Conservation (phyloP, 2,113 vertebrate species). For the Cinclus cinclus region DNA sequence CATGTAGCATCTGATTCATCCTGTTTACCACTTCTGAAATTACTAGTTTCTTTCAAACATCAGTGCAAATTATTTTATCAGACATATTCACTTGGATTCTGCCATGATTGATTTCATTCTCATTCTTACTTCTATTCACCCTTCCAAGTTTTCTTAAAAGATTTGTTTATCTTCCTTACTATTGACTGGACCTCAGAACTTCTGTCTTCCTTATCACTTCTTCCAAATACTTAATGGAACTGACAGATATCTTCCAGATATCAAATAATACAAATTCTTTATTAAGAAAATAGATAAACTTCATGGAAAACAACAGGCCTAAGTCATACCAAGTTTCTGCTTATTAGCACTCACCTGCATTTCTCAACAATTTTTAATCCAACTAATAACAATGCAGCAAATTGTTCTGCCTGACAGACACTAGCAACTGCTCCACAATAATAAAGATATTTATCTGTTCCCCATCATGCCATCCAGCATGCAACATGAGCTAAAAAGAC, state of each 20-base stretch:
- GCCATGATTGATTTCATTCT: not conserved
- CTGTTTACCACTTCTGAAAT: not conserved
- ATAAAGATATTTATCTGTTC: not conserved
- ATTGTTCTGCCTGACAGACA: not conserved
- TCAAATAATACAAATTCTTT: not conserved
- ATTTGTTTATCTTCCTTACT: not conserved
- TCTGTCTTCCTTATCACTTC: not conserved
- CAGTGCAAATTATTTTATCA: not conserved
- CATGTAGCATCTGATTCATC: not conserved
- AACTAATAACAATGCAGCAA: not conserved
- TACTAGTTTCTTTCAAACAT: not conserved
- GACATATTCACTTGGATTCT: not conserved
- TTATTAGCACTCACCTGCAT: not conserved
- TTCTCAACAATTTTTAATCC: not conserved
- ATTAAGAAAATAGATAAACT: not conserved
- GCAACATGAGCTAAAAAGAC: not conserved
- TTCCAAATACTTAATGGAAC: not conserved
- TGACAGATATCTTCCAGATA: not conserved
- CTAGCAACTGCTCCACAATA: not conserved
- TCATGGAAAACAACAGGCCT: not conserved
- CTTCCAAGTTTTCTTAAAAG: not conserved
- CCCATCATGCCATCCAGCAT: not conserved
- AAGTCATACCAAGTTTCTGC: not conserved
- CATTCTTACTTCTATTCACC: not conserved
- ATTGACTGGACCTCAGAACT: not conserved